Conservation (phyloP, 2,113 vertebrate species). For the Thryonomys swinderianus region DNA sequence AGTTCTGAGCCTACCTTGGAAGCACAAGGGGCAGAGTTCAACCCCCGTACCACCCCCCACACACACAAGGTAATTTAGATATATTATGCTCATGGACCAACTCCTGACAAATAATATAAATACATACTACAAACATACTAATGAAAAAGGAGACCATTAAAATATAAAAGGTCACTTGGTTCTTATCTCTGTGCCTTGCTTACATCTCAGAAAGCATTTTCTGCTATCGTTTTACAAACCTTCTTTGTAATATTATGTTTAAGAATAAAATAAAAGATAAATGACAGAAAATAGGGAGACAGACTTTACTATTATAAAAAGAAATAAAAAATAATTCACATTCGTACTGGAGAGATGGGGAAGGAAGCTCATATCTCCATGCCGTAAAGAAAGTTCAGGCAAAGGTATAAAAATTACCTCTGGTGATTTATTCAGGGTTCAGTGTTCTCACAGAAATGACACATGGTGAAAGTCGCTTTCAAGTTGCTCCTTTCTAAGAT, state of each 20-base stretch:
- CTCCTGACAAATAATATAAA: neutral
- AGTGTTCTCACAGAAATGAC: neutral
- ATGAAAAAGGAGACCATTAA: neutral
- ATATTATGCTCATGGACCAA: neutral
- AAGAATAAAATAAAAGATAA: neutral
- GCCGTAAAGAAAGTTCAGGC: neutral
- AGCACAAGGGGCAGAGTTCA: too few relatives aligned
- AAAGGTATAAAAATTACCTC: neutral
- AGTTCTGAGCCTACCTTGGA: too few relatives aligned
- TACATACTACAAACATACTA: neutral
- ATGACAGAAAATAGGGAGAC: neutral
- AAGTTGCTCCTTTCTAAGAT: neutral
- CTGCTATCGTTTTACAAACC: neutral
- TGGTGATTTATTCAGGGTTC: neutral
- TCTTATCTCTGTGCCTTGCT: neutral
- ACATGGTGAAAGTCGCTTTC: neutral
- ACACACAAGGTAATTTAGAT: neutral
- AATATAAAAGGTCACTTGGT: neutral
- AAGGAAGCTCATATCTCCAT: neutral
- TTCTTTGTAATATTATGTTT: neutral
- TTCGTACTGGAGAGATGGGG: neutral
- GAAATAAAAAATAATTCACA: neutral
- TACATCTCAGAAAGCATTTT: neutral
- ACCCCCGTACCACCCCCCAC: too few relatives aligned
- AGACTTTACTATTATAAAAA: neutral